phyloP scores from a whole-genome alignment of 2,888 invertebrate genomes.

The Plemyria rubiginata region DNA sequence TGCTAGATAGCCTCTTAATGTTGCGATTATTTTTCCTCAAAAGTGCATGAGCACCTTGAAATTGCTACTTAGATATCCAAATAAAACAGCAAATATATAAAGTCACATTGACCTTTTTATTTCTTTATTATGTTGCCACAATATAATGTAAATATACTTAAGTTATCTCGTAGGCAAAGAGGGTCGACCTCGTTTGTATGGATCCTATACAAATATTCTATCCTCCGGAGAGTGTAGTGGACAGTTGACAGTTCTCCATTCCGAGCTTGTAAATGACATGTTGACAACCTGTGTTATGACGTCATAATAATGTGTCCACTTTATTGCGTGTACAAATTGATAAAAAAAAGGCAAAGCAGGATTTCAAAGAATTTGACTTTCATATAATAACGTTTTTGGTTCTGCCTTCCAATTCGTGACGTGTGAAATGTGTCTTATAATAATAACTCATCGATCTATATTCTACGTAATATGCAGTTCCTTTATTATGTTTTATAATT shows the following conservation, averaged over 20 bases:
- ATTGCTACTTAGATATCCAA: conserved; percentile 2
- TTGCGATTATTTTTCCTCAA: conserved; percentile 4
- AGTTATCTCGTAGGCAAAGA: conserved; percentile 24
- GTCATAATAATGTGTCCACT: conserved; percentile 22
- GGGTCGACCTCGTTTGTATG: conserved; percentile 21
- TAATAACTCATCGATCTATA: too few relatives aligned
- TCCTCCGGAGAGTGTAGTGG: conserved; percentile 20
- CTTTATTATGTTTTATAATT: too few relatives aligned
- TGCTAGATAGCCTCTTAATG: conserved; percentile 7
- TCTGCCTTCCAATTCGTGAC: too few relatives aligned
- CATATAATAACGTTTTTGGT: too few relatives aligned
- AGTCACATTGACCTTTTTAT: conserved; percentile 27
- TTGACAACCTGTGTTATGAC: conserved; percentile 30
- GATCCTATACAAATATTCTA: conserved; percentile 33
- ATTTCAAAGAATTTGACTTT: too few relatives aligned
- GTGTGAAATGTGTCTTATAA: too few relatives aligned
- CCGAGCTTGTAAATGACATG: conserved; percentile 35
- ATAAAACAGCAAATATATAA: conserved; percentile 23
- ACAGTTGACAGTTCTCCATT: conserved; percentile 30
- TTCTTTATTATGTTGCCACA: conserved; percentile 23
- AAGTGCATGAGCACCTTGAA: conserved; percentile 16
- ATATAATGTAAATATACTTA: conserved; percentile 23
- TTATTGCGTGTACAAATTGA: conserved; percentile 18
- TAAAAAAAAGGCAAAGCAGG: neutral
- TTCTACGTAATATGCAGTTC: too few relatives aligned